Conservation (phyloP, 2,113 vertebrate genomes). For the Platycercus adscitus region DNA sequence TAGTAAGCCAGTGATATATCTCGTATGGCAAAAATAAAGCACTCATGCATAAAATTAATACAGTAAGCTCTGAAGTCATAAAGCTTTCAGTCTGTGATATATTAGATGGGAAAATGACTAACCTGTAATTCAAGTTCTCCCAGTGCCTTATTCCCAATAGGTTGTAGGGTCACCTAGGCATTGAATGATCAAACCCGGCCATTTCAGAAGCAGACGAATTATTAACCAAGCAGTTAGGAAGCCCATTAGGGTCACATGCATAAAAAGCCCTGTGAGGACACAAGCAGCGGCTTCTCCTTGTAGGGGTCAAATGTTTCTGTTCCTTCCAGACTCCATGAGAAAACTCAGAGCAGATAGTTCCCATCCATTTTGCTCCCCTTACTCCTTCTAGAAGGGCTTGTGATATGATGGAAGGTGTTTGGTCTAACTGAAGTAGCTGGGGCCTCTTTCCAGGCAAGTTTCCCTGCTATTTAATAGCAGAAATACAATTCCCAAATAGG, state of each 20-base stretch:
- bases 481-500: not conserved
- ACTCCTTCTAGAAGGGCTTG: not conserved
- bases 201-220: not conserved
- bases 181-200: not conserved
- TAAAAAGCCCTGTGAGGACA: not conserved
- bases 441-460: not conserved
- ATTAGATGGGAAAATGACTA: constrained; percentile 57
- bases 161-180: constrained; percentile 54
- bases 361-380: not conserved
- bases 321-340: not conserved
- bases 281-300: not conserved
- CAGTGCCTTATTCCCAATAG: not conserved
- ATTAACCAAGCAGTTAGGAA: not conserved
- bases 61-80: constrained; percentile 67
- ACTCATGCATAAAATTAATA: constrained; percentile 77
- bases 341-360: not conserved
- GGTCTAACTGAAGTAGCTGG: not conserved
- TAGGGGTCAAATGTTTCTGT: not conserved
- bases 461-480: not conserved
- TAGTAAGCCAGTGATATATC: constrained; percentile 52
- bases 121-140: constrained; percentile 43
- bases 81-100: constrained; percentile 63
- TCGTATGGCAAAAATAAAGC: constrained; percentile 71
- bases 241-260: not conserved
- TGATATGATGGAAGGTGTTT: accelerated